Evolutionary conservation across 2,113 vertebrate genomes (phyloP), one percentile per base, ranked within the genome.

Genomic region (Ptilorrhoa leucosticta): DNA sequence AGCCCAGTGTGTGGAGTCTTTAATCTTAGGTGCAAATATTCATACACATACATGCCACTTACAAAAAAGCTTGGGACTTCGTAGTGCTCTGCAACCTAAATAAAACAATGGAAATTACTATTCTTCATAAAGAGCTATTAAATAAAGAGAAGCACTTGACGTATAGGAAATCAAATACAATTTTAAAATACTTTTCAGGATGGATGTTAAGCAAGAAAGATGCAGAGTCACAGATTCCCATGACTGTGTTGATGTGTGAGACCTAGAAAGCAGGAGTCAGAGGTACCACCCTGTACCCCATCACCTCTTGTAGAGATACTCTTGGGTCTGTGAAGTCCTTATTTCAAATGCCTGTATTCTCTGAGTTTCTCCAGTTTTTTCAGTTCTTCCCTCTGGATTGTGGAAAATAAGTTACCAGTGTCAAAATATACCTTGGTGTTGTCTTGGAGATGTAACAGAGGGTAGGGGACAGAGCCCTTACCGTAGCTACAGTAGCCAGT

Each of bases 351-450:
- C 13, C 21, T 7, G 2, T 65, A 2, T 78, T 66, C 15, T 75
- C 17, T 16, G 39, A 90, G 15, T 26, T 61, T 79, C 61, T 90
- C 12, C 9, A 14, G 0, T 45, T 80, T 83, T 66, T 60, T 45
- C 50, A 33, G 60, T 47, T 31, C 54, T 92, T 95, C 26, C 5
- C 3, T 57, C 33, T 60, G 44, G 16, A 39, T 31, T 50, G 15
- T 70, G 73, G 21, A n/a, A 94, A 79, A 24, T 54, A 61, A 53
- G 17, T 66, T 80, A 33, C 22, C 13, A 26, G 17, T 33, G 26
- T 61, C 0, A 1, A 63, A 28, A 22, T 11, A n/a, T 44, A 45
- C 9, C 7, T 37, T 56, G 44, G 16, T 31, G 0, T 0, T 40
- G 15, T 75, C 22, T 42, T 39, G 42, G 40, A 63, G 44, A 4